Base-by-base conservation (phyloP, 2,797 vertebrate species). In the Podarcis siculus region DNA sequence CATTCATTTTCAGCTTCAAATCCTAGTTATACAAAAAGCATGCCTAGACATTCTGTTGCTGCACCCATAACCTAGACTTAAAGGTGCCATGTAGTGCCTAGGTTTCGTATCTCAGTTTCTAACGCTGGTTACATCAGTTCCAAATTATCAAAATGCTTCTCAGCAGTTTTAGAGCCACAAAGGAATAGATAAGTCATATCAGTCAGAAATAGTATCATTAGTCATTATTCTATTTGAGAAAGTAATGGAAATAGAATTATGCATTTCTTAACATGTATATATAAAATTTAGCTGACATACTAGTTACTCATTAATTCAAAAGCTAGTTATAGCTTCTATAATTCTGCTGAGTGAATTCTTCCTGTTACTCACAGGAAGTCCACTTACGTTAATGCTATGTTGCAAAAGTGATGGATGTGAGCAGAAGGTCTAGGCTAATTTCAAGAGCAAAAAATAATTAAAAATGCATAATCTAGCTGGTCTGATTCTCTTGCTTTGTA, bases 301-400 rank as follows among this genome's bases (percentile, higher is more conserved):
- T 21, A 30, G 23, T 82, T 42, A 71, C 64, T 82, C 17, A 82
- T n/a, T 82, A n/a, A 37, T 66, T 69, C 23, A 69, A 37, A 42
- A 82, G 30, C 37, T 82, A 71, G 30, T 42, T 8, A 45, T 23
- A 82, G n/a, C 8, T 45, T 83, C 37, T 39, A 10, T 17, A 83
- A 71, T 3, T 83, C 66, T 69, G 23, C 81, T 17, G 58, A 32
- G 23, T 23, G n/a, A 58, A 94, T 81, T 64, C 58, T 64, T 81
- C 23, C 76, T 76, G 35, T 81, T 55, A 89, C 19, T 80, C 32
- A 13, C 64, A 32, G 1, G 90, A 91, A 77, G 0, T 17, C 5
- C 72, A 13, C 3, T 30, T 25, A 76, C 73, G 86, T 42, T 2
- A 83, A 37, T 1, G 49, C 27, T 12, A 39, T 21, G 0, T 66